Evolutionary conservation across 2,888 invertebrate genomes (phyloP).

Genomic region (Nomada fucata): DNA sequence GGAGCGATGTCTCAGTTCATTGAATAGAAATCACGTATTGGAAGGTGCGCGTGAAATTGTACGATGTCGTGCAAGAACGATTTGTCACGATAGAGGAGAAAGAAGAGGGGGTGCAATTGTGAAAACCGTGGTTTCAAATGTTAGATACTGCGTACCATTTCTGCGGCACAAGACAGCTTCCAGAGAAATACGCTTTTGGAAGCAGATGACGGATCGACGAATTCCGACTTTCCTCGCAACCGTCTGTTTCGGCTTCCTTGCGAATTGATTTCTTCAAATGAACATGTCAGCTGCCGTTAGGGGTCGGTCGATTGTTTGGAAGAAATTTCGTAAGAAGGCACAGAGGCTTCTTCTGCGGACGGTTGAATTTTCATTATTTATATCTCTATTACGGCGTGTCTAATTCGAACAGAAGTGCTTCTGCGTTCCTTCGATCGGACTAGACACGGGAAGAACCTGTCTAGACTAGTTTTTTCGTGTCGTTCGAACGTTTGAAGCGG

Average conservation of each 20-base stretch:
- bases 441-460: constrained; percentile 10
- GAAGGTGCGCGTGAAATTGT: not conserved
- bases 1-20: not conserved
- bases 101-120: constrained; percentile 10
- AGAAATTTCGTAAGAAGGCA: no score
- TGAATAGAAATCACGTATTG: constrained; percentile 10
- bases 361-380: constrained; percentile 1
- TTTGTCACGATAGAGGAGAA: not conserved
- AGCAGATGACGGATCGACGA: no score
- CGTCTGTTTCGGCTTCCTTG: no score
- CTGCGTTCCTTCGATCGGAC: not conserved
- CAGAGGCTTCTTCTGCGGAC: no score
- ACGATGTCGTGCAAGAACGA: constrained; percentile 4
- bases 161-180: not conserved
- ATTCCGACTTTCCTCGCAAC: no score
- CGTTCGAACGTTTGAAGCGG: not conserved
- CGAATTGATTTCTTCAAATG: no score
- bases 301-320: no score
- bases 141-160: not conserved
- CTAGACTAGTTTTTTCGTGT: constrained; percentile 16
- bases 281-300: no score
- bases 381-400: not conserved
- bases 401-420: not conserved
- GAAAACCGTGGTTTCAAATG: not conserved
- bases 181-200: no score